phyloP scores from a whole-genome alignment of 2,888 invertebrate genomes.

The Fabriciana adippe region DNA sequence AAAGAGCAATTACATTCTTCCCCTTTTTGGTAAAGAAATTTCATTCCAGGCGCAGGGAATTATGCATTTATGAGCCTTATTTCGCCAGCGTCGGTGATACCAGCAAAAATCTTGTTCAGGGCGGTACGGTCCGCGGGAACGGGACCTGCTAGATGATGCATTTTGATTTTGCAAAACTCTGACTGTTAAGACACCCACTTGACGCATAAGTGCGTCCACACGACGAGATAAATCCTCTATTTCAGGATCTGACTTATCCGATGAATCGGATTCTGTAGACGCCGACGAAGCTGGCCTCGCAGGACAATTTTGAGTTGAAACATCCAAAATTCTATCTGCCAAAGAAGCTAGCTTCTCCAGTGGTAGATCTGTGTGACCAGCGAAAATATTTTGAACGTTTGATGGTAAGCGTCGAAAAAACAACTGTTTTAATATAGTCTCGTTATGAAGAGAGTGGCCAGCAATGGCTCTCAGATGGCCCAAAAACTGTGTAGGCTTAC shows the following conservation, averaged over 20 bases:
- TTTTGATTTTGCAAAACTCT: neutral
- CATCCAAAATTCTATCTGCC: slow-evolving; percentile 10
- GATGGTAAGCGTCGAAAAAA: slow-evolving; percentile 6
- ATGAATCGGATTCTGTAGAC: neutral
- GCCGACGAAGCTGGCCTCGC: neutral
- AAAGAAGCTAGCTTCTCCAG: slow-evolving; percentile 10
- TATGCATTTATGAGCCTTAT: slow-evolving; percentile 10
- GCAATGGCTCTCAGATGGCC: slow-evolving; percentile 4
- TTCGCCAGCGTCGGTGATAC: slow-evolving; percentile 10
- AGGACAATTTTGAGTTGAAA: neutral
- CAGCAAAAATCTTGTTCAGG: slow-evolving; percentile 6
- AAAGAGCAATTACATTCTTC: neutral
- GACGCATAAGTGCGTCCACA: slow-evolving; percentile 1
- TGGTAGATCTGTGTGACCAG: slow-evolving; percentile 7
- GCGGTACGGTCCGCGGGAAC: neutral
- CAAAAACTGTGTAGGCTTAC: slow-evolving; percentile 10
- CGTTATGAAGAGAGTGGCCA: slow-evolving; percentile 7
- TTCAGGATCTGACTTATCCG: neutral
- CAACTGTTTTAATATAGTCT: neutral
- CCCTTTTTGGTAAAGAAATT: neutral
- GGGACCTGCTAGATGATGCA: neutral
- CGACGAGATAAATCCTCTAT: neutral
- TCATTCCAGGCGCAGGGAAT: slow-evolving; percentile 1
- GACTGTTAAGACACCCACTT: slow-evolving; percentile 1
- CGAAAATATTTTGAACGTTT: slow-evolving; percentile 8